Base-by-base conservation (phyloP, 1,140 invertebrate species). In the Euura lappo region DNA sequence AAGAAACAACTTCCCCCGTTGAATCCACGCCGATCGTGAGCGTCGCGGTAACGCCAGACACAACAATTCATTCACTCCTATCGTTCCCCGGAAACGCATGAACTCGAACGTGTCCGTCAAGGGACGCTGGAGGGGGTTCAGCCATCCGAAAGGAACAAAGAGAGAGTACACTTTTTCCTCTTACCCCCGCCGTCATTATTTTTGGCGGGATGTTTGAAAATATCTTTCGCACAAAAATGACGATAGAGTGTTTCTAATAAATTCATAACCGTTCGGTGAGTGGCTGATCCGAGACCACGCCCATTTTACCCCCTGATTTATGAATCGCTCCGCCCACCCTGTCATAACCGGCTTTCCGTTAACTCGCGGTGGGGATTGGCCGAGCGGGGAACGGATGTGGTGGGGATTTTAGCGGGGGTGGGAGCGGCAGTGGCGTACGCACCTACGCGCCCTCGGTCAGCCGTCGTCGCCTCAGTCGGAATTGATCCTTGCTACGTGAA, bases 201-300 rank as follows among this genome's bases (percentile, higher is more conserved):
- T 28, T 28, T 28, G 28, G 28, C 28, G 28, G 28, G 28, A 28
- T 28, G 28, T 28, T 28, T 28, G 28, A 28, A 28, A 28, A 28
- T 28, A 28, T 28, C 28, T 28, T 28, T 28, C 28, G 28, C 28
- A 28, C 28, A 28, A 1, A 28, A 28, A 28, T 28, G 28, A 28
- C 28, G 28, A 28, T 28, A 28, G 28, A 28, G 28, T 28, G 28
- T 28, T 28, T 28, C 28, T 28, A 28, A 28, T 28, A 87, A 88
- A 88, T 88, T 87, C 87, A 88, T 88, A 87, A 87, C 76, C 76
- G 79, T 81, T 65, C 82, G 82, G 80, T 87, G 86, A 87, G 83
- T 88, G 86, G 86, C 77, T 86, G 79, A 76, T 8, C 60, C 64
- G 51, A 78, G 69, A 80, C 82, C 77, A 81, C 85, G 86, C 85